These are phyloP conservation scores for Margaritifera margaritifera DNA, from an alignment of 2,888 invertebrate species.

Conservation along the genomic window DNA sequence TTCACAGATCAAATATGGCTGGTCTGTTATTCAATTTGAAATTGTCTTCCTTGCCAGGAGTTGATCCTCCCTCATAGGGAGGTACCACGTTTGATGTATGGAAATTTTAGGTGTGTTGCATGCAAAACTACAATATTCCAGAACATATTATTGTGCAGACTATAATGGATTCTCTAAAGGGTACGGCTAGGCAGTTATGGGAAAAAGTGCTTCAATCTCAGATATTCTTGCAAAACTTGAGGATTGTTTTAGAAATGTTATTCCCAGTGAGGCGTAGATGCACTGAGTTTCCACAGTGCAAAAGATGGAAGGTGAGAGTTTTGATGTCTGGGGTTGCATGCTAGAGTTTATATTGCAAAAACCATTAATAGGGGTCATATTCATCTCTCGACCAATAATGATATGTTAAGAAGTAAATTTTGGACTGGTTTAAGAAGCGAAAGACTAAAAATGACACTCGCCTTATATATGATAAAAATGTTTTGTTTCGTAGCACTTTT, in stretches of 20 bases:
- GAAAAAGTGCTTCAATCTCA: neutral
- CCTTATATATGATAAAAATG: slow-evolving; percentile 8
- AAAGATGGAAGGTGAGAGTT: neutral
- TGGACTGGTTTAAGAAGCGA: slow-evolving; percentile 3
- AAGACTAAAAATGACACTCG: slow-evolving; percentile 5
- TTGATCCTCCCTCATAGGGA: no score
- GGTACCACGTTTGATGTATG: no score
- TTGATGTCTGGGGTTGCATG: neutral
- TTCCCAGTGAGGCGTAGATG: neutral
- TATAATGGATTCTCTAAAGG: neutral
- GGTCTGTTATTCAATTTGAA: no score
- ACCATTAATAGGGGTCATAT: neutral
- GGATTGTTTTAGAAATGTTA: slow-evolving; percentile 1
- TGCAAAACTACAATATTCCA: no score
- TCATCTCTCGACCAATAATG: neutral
- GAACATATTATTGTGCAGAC: no score
- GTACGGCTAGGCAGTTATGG: neutral
- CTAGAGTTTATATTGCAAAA: slow-evolving; percentile 4
- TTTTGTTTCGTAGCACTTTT: slow-evolving; percentile 4
- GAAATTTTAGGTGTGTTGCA: no score
- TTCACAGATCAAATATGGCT: no score
- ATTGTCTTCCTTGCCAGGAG: no score
- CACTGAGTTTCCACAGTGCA: slow-evolving; percentile 3
- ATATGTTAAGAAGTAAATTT: slow-evolving; percentile 8
- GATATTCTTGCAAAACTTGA: slow-evolving; percentile 6